Base-by-base conservation (phyloP, 1,140 invertebrate species). In the Rhopalosiphum maidis region DNA sequence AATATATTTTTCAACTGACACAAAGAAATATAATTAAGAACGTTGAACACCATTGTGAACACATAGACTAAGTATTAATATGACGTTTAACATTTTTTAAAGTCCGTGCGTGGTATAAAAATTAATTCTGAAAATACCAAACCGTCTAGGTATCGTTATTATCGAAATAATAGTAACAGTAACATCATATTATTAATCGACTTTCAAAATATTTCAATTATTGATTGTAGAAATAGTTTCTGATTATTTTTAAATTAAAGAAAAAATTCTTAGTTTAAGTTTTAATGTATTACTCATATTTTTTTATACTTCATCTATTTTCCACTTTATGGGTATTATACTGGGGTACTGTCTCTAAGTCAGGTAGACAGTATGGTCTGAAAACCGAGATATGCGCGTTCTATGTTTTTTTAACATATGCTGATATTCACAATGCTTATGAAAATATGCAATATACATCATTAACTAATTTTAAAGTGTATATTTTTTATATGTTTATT, bases 11-110 rank as follows among this genome's bases (percentile, higher is more conserved):
- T 77, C 30, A 15, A 77, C 15, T 18, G 4, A 18, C 60, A 77
- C 60, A 77, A 77, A 77, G 60, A 77, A 77, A 77, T 77, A 77
- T 77, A 77, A 77, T 77, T 77, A 77, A 77, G 60, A 77, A 77
- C 15, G n/a, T 77, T 77, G 30, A n/a, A n/a, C 30, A 77, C n/a
- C 60, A 77, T 77, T 77, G 60, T 77, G n/a, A n/a, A 77, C 11
- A 4, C 30, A n/a, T 77, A 21, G 30, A 77, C 60, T n/a, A 68
- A 9, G 60, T 15, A 77, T 77, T 77, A n/a, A 77, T 77, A 77
- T 77, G 30, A 4, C 60, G 30, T 77, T 77, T n/a, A 77, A 77
- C 60, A n/a, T 77, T 77, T n/a, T 77, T n/a, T 18, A n/a, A 77
- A n/a, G 60, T 77, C 60, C 60, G 30, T n/a, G 60, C 60, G 30